A percentile compares a stretch with the other conserved stretches of the same genome.
Conservation (phyloP, 1,140 invertebrate species). For the Mactra quadrangularis region DNA sequence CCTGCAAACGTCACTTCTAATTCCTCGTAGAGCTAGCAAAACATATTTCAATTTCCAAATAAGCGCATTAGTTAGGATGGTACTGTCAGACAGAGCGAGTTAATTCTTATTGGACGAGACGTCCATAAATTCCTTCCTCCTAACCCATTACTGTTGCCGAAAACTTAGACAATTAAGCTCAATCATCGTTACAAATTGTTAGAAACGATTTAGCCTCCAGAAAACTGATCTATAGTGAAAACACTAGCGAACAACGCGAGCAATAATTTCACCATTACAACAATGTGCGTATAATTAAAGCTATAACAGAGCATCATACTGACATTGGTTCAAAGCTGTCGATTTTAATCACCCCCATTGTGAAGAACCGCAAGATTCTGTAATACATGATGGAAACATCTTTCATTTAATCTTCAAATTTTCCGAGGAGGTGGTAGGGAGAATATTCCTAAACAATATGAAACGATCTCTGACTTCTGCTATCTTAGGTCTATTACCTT, state of each 20-base stretch:
- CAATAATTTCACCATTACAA: background rate
- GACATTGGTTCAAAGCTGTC: too few relatives aligned
- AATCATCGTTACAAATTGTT: conserved; percentile 48
- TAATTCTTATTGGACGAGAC: conserved; percentile 42
- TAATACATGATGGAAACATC: too few relatives aligned
- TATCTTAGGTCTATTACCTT: too few relatives aligned
- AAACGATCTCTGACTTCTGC: too few relatives aligned
- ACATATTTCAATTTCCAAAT: conserved; percentile 62
- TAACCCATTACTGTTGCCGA: conserved; percentile 45
- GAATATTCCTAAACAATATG: too few relatives aligned
- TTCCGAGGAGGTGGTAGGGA: too few relatives aligned
- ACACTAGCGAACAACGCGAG: too few relatives aligned
- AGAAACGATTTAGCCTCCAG: conserved; percentile 50
- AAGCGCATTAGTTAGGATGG: conserved; percentile 46
- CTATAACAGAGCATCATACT: too few relatives aligned
- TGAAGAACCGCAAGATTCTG: too few relatives aligned
- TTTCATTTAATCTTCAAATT: too few relatives aligned
- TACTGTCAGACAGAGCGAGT: conserved; percentile 37
- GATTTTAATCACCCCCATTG: too few relatives aligned
- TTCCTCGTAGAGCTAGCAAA: conserved; percentile 40
- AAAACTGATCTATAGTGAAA: conserved; percentile 36
- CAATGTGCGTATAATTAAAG: background rate
- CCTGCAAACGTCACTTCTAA: conserved; percentile 50
- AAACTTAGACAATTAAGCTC: conserved; percentile 46
- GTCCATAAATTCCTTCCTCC: conserved; percentile 55